Conservation (phyloP, 2,888 invertebrate genomes). For the Terebella lapidaria region DNA sequence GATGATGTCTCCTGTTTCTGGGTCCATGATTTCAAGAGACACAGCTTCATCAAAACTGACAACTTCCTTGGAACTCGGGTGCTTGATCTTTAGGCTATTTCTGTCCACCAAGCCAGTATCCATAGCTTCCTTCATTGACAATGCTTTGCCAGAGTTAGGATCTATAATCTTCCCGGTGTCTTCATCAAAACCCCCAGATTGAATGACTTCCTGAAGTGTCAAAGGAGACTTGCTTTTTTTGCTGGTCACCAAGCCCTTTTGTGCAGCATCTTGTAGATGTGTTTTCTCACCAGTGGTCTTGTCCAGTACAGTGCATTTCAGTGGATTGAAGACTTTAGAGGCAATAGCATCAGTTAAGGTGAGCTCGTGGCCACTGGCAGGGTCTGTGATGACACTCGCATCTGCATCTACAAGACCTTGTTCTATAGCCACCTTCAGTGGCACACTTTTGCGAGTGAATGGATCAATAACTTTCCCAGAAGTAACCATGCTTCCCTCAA, state of each 20-base stretch:
- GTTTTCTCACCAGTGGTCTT: constrained; percentile 11
- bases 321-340: constrained; percentile 60
- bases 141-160: constrained; percentile 70
- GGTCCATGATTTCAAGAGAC: constrained; percentile 57
- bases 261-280: constrained; percentile 69
- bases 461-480: constrained; percentile 61
- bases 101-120: constrained; percentile 73
- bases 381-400: constrained; percentile 66
- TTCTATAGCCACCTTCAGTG: constrained; percentile 86
- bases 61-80: constrained; percentile 21
- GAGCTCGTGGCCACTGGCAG: constrained; percentile 61
- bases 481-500: constrained; percentile 39
- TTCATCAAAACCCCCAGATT: constrained; percentile 14
- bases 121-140: constrained; percentile 72
- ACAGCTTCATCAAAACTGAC: constrained; percentile 15
- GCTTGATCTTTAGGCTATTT: constrained; percentile 59
- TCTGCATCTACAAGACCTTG: constrained; percentile 80
- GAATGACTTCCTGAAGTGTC: constrained; percentile 35
- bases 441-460: constrained; percentile 67
- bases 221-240: constrained; percentile 22
- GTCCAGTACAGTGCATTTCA: constrained; percentile 60
- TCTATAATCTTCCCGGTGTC: constrained; percentile 56
- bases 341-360: constrained; percentile 58
- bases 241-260: constrained; percentile 65
- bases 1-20: constrained; percentile 73